A percentile compares a stretch with the other conserved stretches of the same genome.
Evolutionary conservation across 2,888 invertebrate species (phyloP).

Genomic region (Tethea ocularis): DNA sequence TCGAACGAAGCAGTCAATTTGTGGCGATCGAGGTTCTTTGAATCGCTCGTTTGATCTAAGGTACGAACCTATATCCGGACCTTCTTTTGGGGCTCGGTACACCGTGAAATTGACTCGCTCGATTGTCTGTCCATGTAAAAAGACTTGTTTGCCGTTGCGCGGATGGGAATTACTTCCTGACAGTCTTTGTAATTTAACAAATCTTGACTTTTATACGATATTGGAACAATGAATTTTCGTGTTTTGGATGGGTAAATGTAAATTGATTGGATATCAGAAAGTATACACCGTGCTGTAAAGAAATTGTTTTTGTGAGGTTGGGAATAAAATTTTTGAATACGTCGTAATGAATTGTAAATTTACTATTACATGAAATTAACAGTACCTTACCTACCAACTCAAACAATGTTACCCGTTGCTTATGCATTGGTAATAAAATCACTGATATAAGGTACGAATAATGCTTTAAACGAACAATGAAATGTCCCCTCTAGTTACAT

Average conservation of each 20-base stretch:
- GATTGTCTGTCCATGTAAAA: slow-evolving; percentile 64
- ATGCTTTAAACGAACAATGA: no score
- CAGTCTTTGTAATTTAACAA: slow-evolving; percentile 27
- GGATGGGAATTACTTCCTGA: slow-evolving; percentile 13
- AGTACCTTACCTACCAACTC: no score
- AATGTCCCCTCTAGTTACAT: no score
- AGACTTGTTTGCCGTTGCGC: slow-evolving; percentile 48
- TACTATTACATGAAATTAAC: no score
- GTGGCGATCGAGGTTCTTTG: slow-evolving; percentile 43
- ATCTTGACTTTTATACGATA: slow-evolving; percentile 34
- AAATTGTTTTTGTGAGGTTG: background rate
- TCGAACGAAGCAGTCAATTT: slow-evolving; percentile 46
- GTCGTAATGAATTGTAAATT: no score
- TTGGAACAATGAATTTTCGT: background rate
- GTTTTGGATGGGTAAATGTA: background rate
- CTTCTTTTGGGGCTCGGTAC: slow-evolving; percentile 57
- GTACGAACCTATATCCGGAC: slow-evolving; percentile 37
- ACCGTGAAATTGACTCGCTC: slow-evolving; percentile 74
- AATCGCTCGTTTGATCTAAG: slow-evolving; percentile 52
- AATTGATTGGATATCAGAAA: background rate
- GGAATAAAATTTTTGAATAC: background rate
- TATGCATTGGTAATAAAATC: no score
- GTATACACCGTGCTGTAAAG: background rate
- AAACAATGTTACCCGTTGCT: no score
- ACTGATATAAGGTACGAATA: no score